Evolutionary conservation across 1,140 invertebrate genomes (phyloP).

Genomic region (Cyphomyrmex costatus): DNA sequence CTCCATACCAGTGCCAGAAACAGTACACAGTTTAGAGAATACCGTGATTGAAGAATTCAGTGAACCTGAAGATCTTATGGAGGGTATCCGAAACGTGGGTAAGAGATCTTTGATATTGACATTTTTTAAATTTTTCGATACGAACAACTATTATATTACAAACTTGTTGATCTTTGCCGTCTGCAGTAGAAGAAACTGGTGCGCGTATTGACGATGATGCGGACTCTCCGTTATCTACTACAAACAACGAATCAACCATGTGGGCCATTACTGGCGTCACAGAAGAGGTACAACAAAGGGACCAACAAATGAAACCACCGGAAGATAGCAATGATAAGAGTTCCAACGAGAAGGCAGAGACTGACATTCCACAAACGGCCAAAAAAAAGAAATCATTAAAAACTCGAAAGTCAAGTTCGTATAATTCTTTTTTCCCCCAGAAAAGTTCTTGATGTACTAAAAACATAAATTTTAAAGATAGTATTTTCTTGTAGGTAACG

Average conservation of each 20-base stretch:
- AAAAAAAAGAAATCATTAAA: slow-evolving; percentile 83
- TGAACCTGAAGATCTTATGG: slow-evolving; percentile 94
- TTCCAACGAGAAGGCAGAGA: slow-evolving; percentile 81
- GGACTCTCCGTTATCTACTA: slow-evolving; percentile 77
- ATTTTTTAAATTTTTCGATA: neutral
- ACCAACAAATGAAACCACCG: slow-evolving; percentile 76
- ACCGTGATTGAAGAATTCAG: slow-evolving; percentile 90
- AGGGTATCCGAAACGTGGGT: slow-evolving; percentile 91
- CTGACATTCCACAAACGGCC: slow-evolving; percentile 81
- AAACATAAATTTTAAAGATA: neutral
- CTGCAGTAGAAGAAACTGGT: slow-evolving; percentile 85
- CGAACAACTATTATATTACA: neutral
- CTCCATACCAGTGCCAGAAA: slow-evolving; percentile 78
- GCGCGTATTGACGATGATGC: slow-evolving; percentile 85
- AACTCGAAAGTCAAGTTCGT: slow-evolving; percentile 77
- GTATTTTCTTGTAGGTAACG: slow-evolving; percentile 73
- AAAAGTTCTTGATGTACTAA: neutral
- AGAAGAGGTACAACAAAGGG: slow-evolving; percentile 84
- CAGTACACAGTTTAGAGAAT: slow-evolving; percentile 79
- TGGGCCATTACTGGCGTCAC: slow-evolving; percentile 81
- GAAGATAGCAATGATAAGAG: slow-evolving; percentile 77
- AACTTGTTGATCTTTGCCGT: neutral
- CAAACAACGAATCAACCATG: slow-evolving; percentile 78
- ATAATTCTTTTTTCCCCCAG: neutral
- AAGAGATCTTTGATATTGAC: slow-evolving; percentile 65